Percentiles rank a stretch among this genome's conserved stretches.
Evolutionary conservation across 2,888 invertebrate species (phyloP).

Genomic region (Deroplatys truncata): DNA sequence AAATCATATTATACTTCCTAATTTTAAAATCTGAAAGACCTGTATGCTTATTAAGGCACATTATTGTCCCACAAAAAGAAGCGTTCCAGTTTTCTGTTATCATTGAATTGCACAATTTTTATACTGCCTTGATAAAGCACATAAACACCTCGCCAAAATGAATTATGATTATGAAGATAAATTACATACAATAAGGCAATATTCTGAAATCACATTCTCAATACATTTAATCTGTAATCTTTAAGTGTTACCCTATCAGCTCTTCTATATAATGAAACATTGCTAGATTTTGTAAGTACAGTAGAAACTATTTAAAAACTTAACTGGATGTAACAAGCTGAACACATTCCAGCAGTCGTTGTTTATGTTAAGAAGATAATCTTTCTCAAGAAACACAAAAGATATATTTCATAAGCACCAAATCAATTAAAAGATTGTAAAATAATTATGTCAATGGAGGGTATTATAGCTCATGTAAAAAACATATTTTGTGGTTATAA

Average conservation of each 20-base stretch:
- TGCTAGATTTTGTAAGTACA: neutral
- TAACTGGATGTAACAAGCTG: neutral
- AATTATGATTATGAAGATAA: neutral
- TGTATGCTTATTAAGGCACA: neutral
- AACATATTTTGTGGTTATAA: neutral
- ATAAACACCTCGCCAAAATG: neutral
- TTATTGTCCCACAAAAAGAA: neutral
- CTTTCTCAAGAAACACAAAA: neutral
- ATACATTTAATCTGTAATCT: neutral
- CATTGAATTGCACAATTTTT: neutral
- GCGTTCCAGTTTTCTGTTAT: neutral
- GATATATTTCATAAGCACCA: neutral
- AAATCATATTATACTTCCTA: neutral
- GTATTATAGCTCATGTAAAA: neutral
- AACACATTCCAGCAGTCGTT: neutral
- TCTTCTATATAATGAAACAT: neutral
- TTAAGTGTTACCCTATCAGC: neutral
- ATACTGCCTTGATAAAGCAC: neutral
- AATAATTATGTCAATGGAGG: neutral
- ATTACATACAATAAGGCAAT: neutral
- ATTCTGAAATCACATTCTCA: too few species aligned
- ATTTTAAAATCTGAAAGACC: neutral
- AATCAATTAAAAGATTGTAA: neutral
- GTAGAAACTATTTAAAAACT: neutral
- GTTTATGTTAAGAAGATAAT: neutral